Percentiles rank a stretch among this genome's conserved stretches.
Evolutionary conservation across 2,888 invertebrate genomes (phyloP).

Genomic region (Pachycephus smyrnensis): DNA sequence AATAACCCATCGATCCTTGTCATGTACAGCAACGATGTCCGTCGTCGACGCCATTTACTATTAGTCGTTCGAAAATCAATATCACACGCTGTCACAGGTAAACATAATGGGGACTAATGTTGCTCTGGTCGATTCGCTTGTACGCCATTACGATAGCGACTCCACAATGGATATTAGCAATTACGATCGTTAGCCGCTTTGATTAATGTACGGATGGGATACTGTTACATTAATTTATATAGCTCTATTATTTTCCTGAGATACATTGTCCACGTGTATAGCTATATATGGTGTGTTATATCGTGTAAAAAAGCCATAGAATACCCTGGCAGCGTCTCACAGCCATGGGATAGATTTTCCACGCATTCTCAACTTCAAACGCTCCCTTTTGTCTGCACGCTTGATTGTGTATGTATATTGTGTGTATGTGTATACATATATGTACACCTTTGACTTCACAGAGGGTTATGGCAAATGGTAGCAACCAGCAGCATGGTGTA

Average conservation of each 20-base stretch:
- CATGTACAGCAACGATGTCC: neutral
- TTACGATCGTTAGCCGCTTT: neutral
- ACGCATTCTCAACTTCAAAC: neutral
- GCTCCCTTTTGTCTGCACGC: neutral
- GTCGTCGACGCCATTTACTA: neutral
- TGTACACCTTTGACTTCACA: conserved; percentile 23
- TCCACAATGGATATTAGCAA: neutral
- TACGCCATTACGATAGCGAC: neutral
- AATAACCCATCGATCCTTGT: neutral
- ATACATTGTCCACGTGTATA: neutral
- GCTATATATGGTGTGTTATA: neutral
- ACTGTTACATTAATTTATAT: neutral
- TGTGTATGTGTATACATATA: neutral
- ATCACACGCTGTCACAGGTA: neutral
- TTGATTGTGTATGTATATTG: neutral
- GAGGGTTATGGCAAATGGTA: conserved; percentile 60
- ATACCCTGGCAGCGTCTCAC: neutral
- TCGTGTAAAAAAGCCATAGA: neutral
- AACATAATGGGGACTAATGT: neutral
- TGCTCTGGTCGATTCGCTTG: neutral
- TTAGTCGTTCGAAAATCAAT: neutral
- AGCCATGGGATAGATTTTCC: neutral
- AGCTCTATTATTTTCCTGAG: neutral
- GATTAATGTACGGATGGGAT: neutral
- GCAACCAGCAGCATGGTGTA: conserved; percentile 66